Percentiles rank a stretch among this genome's conserved stretches.
phyloP scores from a whole-genome alignment of 2,113 vertebrate species.

The Plecotus auritus region DNA sequence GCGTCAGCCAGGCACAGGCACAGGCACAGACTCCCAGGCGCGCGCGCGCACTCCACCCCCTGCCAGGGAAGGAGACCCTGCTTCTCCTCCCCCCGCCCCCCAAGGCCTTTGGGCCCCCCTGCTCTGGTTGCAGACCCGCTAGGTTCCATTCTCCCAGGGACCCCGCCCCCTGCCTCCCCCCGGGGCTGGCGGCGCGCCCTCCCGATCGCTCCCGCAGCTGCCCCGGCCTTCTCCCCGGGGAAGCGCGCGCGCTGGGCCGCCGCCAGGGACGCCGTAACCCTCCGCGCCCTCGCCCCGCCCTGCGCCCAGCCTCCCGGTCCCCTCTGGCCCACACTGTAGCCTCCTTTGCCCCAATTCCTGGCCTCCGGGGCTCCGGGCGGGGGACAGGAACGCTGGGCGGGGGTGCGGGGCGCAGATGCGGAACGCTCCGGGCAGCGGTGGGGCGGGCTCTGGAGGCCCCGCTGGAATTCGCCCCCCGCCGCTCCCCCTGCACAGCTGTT shows the following conservation, averaged over 20 bases:
- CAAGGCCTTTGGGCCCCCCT: neutral
- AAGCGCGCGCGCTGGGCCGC: constrained; percentile 20
- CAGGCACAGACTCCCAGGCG: neutral
- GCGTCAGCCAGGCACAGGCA: neutral
- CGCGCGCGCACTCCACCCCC: neutral
- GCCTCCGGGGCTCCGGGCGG: neutral
- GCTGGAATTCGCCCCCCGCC: constrained; percentile 46
- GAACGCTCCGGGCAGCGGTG: neutral
- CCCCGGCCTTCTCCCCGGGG: constrained; percentile 25
- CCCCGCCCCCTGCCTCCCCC: neutral
- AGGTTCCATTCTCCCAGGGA: neutral
- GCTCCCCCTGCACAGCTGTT: constrained; percentile 61
- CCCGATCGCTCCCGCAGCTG: neutral
- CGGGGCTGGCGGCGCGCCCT: neutral
- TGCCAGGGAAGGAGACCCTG: neutral
- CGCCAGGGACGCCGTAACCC: constrained; percentile 41
- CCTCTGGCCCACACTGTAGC: constrained; percentile 28
- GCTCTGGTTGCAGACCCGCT: neutral
- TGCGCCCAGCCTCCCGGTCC: neutral
- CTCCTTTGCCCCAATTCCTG: constrained; percentile 22
- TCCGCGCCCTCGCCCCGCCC: neutral
- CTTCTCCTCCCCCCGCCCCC: neutral
- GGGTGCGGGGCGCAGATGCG: neutral
- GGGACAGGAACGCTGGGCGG: neutral
- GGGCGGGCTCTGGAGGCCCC: neutral